Conservation (phyloP, 2,888 invertebrate species). For the Pyrrhosoma nymphula region DNA sequence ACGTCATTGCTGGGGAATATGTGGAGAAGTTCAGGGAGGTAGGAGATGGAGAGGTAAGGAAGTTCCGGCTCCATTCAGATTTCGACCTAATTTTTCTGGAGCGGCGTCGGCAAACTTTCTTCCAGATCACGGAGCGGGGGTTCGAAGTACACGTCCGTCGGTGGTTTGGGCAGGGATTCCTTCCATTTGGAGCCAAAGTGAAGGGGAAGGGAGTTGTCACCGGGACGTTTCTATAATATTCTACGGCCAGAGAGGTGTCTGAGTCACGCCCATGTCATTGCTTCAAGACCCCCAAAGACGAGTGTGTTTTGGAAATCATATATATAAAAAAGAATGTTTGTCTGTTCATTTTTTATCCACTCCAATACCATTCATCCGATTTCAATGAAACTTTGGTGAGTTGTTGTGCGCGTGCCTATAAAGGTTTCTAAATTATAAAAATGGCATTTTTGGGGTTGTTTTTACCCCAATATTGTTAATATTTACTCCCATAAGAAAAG, state of each 20-base stretch:
- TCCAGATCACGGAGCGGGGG: background rate
- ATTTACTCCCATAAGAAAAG: too few relatives aligned
- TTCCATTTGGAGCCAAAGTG: background rate
- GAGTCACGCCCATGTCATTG: background rate
- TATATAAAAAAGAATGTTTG: too few relatives aligned
- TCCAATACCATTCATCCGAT: too few relatives aligned
- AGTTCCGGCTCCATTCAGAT: background rate
- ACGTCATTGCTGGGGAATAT: background rate
- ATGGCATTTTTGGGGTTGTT: too few relatives aligned
- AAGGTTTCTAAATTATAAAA: too few relatives aligned
- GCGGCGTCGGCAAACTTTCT: background rate
- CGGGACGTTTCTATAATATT: too few relatives aligned
- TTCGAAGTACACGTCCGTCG: background rate
- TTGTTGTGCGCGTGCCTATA: too few relatives aligned
- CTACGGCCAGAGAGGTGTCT: too few relatives aligned
- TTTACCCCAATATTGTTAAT: too few relatives aligned
- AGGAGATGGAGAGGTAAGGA: background rate
- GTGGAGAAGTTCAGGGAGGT: background rate
- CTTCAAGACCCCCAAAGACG: background rate
- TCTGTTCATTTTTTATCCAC: too few relatives aligned
- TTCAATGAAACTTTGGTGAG: too few relatives aligned
- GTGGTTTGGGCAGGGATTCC: background rate
- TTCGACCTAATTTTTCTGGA: background rate
- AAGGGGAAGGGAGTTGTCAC: background rate
- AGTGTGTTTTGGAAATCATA: too few relatives aligned